These are phyloP conservation scores for Caenorhabditis zanzibari DNA, from an alignment of 2,888 invertebrate genomes.

Conservation along the genomic window DNA sequence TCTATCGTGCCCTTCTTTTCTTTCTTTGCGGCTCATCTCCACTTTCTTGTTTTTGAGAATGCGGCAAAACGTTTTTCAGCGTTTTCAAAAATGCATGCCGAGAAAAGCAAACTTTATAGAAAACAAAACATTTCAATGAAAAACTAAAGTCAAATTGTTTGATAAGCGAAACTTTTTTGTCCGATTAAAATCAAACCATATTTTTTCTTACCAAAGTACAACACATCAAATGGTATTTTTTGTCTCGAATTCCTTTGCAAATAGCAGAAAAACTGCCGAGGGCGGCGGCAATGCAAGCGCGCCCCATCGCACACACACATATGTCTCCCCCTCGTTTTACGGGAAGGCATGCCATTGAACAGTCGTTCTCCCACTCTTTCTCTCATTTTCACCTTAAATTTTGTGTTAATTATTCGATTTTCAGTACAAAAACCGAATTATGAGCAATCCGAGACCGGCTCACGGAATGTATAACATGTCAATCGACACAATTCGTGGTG, in stretches of 20 bases:
- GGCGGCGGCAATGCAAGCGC: slow-evolving; percentile 29
- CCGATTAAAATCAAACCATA: not conserved
- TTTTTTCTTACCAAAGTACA: not conserved
- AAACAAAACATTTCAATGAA: slow-evolving; percentile 10
- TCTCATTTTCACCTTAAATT: not conserved
- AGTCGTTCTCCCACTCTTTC: slow-evolving; percentile 17
- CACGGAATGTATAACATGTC: slow-evolving; percentile 9
- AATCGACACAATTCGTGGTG: slow-evolving; percentile 51
- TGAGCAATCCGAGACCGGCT: slow-evolving; percentile 46
- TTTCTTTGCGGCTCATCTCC: not conserved
- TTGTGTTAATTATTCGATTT: not conserved
- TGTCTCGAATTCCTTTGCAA: not conserved
- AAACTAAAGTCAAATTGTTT: too few species aligned
- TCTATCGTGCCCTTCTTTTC: slow-evolving; percentile 3
- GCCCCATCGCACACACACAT: slow-evolving; percentile 17
- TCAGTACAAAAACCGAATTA: slow-evolving; percentile 41
- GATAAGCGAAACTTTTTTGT: slow-evolving; percentile 34
- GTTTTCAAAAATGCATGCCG: too few species aligned
- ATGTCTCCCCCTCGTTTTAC: slow-evolving; percentile 3
- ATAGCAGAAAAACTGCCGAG: not conserved
- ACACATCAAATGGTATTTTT: not conserved
- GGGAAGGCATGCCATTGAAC: slow-evolving; percentile 11
- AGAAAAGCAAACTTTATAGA: not conserved
- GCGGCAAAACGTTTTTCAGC: not conserved
- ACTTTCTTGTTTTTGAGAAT: not conserved